Evolutionary conservation across 2,888 invertebrate species (phyloP).

Genomic region (Cataglyphis albicans): DNA sequence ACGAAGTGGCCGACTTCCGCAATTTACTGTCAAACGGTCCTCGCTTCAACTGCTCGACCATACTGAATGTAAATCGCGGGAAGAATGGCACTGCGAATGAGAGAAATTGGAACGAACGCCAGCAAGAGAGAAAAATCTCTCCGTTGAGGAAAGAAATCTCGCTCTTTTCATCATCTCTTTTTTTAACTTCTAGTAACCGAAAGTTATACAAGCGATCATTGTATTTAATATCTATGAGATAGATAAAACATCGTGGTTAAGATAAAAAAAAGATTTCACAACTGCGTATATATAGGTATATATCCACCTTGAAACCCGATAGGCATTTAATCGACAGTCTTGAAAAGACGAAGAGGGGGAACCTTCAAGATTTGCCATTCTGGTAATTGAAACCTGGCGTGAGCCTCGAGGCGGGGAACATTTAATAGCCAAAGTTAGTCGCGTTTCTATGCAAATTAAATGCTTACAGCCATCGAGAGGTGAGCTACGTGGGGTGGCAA

Average conservation of each 20-base stretch:
- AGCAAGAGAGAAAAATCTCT: constrained; percentile 3
- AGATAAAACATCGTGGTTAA: background rate
- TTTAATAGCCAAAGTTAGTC: constrained; percentile 84
- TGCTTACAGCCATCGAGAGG: constrained; percentile 80
- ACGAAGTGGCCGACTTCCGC: constrained; percentile 51
- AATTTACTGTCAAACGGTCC: constrained; percentile 53
- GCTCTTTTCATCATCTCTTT: constrained; percentile 13
- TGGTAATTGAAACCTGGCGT: constrained; percentile 79
- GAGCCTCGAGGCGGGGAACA: constrained; percentile 74
- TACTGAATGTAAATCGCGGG: constrained; percentile 33
- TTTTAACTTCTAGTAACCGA: background rate
- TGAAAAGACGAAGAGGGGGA: constrained; percentile 48
- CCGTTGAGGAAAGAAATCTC: background rate
- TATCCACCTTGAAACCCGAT: constrained; percentile 1
- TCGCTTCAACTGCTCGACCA: constrained; percentile 21
- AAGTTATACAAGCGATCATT: constrained; percentile 1
- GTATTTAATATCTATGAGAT: background rate
- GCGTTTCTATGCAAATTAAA: constrained; percentile 84
- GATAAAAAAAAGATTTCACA: constrained; percentile 1
- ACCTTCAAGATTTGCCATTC: constrained; percentile 76
- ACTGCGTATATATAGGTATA: background rate
- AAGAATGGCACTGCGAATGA: background rate
- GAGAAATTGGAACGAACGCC: background rate
- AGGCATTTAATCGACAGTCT: constrained; percentile 46
- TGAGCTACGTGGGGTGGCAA: constrained; percentile 64